Percentiles rank a stretch among this genome's conserved stretches.
Conservation (phyloP, 2,113 vertebrate genomes). For the Dicrurus megarhynchus region DNA sequence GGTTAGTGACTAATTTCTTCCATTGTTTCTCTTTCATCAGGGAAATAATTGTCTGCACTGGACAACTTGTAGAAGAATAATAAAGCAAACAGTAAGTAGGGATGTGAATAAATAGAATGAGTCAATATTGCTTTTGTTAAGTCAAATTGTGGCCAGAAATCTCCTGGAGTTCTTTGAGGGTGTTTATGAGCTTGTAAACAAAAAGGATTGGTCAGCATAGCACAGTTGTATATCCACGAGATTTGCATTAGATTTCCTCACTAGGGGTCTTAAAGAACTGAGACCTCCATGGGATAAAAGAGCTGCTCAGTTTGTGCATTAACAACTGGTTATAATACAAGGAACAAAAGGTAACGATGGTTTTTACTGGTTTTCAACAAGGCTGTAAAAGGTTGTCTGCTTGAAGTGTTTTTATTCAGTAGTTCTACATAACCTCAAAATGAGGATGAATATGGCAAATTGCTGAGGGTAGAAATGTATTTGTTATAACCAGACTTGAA, state of each 20-base stretch:
- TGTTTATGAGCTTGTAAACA: not conserved
- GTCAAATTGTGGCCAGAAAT: not conserved
- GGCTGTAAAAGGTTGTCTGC: not conserved
- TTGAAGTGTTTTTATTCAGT: not conserved
- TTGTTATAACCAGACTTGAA: not conserved
- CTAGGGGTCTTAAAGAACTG: not conserved
- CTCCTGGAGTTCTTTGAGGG: not conserved
- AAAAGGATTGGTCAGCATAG: not conserved
- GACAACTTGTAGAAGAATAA: not conserved
- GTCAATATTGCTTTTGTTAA: not conserved
- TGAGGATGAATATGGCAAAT: not conserved
- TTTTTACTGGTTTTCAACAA: not conserved
- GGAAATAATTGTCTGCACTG: not conserved
- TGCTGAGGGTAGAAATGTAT: not conserved
- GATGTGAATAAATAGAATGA: not conserved
- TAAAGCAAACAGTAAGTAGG: not conserved
- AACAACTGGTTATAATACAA: not conserved
- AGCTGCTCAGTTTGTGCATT: not conserved
- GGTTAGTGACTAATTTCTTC: not conserved
- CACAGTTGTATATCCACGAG: not conserved
- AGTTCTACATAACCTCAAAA: not conserved
- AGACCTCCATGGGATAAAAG: not conserved
- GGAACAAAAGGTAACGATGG: not conserved
- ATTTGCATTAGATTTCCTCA: not conserved
- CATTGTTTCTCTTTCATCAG: not conserved